Conservation (phyloP, 35 echinoderm and acorn worm species). For the Diadema setosum region DNA sequence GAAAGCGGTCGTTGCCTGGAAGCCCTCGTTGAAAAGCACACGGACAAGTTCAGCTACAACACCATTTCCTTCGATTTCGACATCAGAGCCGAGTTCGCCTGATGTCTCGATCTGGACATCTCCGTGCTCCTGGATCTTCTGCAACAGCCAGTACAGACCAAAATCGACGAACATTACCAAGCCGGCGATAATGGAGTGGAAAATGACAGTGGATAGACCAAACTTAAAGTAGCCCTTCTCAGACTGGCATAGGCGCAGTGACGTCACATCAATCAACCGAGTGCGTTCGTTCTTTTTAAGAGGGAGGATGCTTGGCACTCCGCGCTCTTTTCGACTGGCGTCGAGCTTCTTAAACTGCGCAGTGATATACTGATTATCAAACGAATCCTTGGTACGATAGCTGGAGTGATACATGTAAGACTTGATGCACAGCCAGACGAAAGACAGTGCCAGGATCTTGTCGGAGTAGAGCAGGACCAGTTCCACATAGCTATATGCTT, state of each 20-base stretch:
- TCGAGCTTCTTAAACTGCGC: conserved; percentile 65
- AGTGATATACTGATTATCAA: conserved; percentile 90
- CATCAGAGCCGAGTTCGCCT: conserved; percentile 16
- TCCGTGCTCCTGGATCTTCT: conserved; percentile 50
- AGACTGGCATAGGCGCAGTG: conserved; percentile 31
- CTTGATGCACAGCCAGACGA: conserved; percentile 58
- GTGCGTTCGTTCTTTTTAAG: conserved; percentile 72
- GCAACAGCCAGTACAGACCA: conserved; percentile 58
- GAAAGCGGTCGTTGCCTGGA: conserved; percentile 56
- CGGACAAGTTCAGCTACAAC: conserved; percentile 35
- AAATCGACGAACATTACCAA: conserved; percentile 69
- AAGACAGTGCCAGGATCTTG: conserved; percentile 71
- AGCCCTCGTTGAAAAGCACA: conserved; percentile 50
- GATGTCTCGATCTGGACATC: conserved; percentile 40
- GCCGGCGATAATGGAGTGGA: conserved; percentile 56
- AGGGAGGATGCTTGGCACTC: conserved; percentile 41
- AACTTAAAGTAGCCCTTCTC: conserved; percentile 77
- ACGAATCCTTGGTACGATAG: conserved; percentile 80
- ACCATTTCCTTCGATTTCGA: conserved; percentile 40
- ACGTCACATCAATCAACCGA: conserved; percentile 55
- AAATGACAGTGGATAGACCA: conserved; percentile 54
- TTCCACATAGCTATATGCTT: conserved; percentile 21
- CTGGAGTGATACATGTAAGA: conserved; percentile 82
- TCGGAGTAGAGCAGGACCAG: conserved; percentile 52
- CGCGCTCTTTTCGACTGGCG: conserved; percentile 17